These are phyloP conservation scores for Mormyrops attenuatus DNA, from an alignment of 2,797 vertebrate species.

Conservation along the genomic window DNA sequence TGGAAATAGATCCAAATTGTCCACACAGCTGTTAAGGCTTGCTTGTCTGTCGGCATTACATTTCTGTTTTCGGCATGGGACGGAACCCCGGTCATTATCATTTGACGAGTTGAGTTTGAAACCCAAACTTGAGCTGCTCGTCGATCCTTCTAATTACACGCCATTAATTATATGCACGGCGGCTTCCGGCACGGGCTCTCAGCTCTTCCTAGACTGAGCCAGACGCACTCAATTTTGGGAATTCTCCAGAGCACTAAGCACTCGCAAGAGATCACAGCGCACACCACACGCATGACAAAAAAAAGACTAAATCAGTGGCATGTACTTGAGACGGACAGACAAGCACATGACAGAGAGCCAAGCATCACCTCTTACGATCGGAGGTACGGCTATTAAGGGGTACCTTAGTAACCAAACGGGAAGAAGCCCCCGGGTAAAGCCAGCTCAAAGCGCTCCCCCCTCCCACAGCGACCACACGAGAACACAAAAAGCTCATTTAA, in stretches of 20 bases:
- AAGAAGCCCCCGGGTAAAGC: not conserved
- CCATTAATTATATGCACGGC: not conserved
- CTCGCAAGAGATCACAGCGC: not conserved
- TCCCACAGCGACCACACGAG: conserved; percentile 5
- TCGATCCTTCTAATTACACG: not conserved
- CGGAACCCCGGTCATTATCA: not conserved
- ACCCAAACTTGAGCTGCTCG: not conserved
- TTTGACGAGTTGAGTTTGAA: not conserved
- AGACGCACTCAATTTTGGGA: not conserved
- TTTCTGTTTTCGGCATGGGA: not conserved
- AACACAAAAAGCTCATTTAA: conserved; percentile 30
- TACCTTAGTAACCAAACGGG: conserved; percentile 20
- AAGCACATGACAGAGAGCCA: not conserved
- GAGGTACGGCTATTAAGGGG: conserved; percentile 7
- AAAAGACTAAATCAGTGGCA: not conserved
- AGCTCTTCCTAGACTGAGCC: not conserved
- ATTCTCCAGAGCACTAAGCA: not conserved
- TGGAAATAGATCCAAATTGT: not conserved
- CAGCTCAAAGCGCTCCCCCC: conserved; percentile 13
- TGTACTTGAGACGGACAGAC: not conserved
- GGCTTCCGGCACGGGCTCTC: not conserved
- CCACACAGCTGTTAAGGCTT: not conserved
- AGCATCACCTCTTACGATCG: not conserved
- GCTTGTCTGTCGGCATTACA: not conserved
- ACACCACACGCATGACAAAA: not conserved